Base-by-base conservation (phyloP, 2,113 vertebrate species). In the Microtus ochrogaster region DNA sequence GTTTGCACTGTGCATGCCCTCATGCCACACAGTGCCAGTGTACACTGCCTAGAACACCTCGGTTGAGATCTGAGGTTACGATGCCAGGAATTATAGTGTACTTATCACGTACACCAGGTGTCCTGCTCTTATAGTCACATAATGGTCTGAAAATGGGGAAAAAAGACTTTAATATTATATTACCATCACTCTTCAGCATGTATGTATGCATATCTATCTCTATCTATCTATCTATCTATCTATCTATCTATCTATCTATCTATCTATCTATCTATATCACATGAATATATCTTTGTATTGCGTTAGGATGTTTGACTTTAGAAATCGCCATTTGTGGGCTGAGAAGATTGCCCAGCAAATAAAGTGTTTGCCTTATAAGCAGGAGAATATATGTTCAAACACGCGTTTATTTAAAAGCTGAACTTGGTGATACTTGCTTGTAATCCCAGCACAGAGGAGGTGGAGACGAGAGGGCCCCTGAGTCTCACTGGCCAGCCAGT, bases 181-280 rank as follows among this genome's bases (percentile, higher is more conserved):
- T n/a, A 36, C 78, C 49, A 55, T 12, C 78, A 81, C 19, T 36
- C 49, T 36, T 39, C 66, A 87, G 47, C 41, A 52, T 36, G 33
- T 55, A 52, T 58, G 17, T 58, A 58, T 58, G 17, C 17, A 58
- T 58, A 19, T 52, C 49, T 52, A 3, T 58, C 6, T 52, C 2
- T 52, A 0, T 52, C 0, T 52, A 3, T 52, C 12, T 52, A 2
- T 49, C 11, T 52, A 2, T 52, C 12, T 52, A 52, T 52, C 2
- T 58, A 58, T 58, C 1, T 58, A 19, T 52, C 2, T 52, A 0
- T 52, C 0, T 52, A 3, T 52, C 12, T 52, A 2, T 49, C 11
- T 52, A 2, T 52, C 12, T 52, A 52, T 52, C 2, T 58, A 58
- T 58, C 1, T 58, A 17, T 58, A 58, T 72, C 36, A 70, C 33